Base-by-base conservation (phyloP, 2,797 vertebrate genomes). In the Hydrolagus colliei region DNA sequence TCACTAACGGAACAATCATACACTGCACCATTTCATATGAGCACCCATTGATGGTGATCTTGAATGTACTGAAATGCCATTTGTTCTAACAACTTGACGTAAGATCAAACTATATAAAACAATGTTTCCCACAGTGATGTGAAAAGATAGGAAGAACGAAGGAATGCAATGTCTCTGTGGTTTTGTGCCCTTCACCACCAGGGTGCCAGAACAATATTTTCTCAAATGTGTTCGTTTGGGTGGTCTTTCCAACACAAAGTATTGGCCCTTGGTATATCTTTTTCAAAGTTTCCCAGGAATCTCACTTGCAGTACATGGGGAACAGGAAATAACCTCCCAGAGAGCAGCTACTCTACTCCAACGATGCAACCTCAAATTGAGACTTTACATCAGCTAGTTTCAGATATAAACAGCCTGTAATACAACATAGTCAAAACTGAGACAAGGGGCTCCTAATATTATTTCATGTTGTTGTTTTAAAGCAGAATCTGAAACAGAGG, bases 141-240 rank as follows among this genome's bases (percentile, higher is more conserved):
- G n/a, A 14, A 80, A 32, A 68, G 63, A 82, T 35, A 68, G 35
- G 22, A 16, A 10, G 22, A 77, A 10, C 16, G 73, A 9, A 59
- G 41, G 52, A 77, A 77, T 77, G 41, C 10, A 68, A 18, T 67
- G 63, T 8, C 65, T 82, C 27, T 16, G 68, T 14, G 35, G 14
- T 68, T 62, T 35, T 67, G 27, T 82, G 63, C 27, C 62, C 63
- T 80, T 82, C 79, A 35, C 79, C 79, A 82, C 14, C 79, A 82
- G 79, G 79, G 63, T 82, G 63, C 79, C 79, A 82, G 63, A 82
- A 67, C 79, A 82, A 82, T 82, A 82, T 82, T 82, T 82, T 68
- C 63, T 82, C 63, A 82, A 82, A 67, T 16, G 7, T 41, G 14
- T 67, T 82, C 79, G 35, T 82, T 79, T 80, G 77, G 62, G 77